These are phyloP conservation scores for Drosophila lini DNA, from an alignment of 1,140 invertebrate species.

Conservation along the genomic window DNA sequence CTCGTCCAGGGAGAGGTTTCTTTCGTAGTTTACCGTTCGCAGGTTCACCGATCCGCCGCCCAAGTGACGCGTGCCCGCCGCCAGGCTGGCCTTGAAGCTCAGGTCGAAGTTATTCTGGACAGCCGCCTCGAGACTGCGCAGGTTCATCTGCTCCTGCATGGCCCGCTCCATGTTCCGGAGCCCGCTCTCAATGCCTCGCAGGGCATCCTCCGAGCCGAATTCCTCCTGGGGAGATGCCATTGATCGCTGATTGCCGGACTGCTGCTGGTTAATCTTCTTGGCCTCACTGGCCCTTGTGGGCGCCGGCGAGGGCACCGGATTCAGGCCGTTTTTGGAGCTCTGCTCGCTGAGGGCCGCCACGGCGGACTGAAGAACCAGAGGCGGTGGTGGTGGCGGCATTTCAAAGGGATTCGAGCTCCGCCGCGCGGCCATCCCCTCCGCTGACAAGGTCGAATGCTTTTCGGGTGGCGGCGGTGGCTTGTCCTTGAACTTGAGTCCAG, in stretches of 20 bases:
- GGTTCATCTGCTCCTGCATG: conserved; percentile 84
- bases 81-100: conserved; percentile 76
- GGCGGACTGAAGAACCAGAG: conserved; percentile 62
- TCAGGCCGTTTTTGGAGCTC: conserved; percentile 62
- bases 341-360: conserved; percentile 67
- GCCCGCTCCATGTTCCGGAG: conserved; percentile 83
- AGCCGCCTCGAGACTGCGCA: conserved; percentile 75
- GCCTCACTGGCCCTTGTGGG: conserved; percentile 74
- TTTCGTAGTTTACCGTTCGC: conserved; percentile 65
- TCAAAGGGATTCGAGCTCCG: conserved; percentile 80
- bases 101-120: conserved; percentile 81
- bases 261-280: conserved; percentile 63
- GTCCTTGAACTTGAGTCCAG: conserved; percentile 72
- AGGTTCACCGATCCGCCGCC: conserved; percentile 71
- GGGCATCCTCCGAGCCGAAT: conserved; percentile 82
- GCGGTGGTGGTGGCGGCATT: conserved; percentile 69
- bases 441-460: conserved; percentile 68
- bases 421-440: conserved; percentile 61
- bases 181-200: conserved; percentile 82
- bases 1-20: conserved; percentile 76
- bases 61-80: conserved; percentile 60
- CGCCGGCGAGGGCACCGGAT: conserved; percentile 72
- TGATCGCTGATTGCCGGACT: conserved; percentile 6
- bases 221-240: conserved; percentile 77
- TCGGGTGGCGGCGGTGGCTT: conserved; percentile 74